phyloP scores from a whole-genome alignment of 2,113 vertebrate species.

The Pachycephala philippinensis region DNA sequence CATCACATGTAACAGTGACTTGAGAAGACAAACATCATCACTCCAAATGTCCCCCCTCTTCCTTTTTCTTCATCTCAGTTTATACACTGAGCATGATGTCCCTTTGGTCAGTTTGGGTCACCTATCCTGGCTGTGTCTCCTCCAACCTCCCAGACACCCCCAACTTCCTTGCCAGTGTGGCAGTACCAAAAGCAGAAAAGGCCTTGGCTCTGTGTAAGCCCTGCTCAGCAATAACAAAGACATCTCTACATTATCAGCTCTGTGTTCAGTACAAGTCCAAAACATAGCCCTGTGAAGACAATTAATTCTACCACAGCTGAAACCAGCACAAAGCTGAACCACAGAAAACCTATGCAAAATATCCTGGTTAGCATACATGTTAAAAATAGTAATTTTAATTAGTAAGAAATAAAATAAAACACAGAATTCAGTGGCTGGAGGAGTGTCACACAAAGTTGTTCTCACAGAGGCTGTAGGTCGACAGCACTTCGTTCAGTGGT shows the following conservation, averaged over 20 bases:
- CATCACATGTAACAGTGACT: fast-evolving
- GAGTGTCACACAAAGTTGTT: background rate
- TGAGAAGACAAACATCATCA: background rate
- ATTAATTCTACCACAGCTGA: background rate
- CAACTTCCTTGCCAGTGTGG: background rate
- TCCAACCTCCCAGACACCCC: background rate
- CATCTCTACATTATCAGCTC: background rate
- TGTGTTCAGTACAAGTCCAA: background rate
- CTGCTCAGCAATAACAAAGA: background rate
- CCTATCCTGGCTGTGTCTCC: background rate
- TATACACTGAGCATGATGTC: background rate
- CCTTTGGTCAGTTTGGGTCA: background rate
- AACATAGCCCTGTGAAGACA: background rate
- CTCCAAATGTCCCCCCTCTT: background rate
- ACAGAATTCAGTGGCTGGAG: background rate
- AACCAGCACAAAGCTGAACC: background rate
- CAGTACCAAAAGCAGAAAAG: background rate
- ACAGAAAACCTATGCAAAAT: background rate
- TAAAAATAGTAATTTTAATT: background rate
- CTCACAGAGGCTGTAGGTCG: background rate
- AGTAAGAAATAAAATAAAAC: background rate
- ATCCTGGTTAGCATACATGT: background rate
- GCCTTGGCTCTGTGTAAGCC: background rate
- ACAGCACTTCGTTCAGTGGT: background rate
- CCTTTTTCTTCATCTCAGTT: background rate